Conservation (phyloP, 2,888 invertebrate genomes). For the Rhagophthalmus giganteus region DNA sequence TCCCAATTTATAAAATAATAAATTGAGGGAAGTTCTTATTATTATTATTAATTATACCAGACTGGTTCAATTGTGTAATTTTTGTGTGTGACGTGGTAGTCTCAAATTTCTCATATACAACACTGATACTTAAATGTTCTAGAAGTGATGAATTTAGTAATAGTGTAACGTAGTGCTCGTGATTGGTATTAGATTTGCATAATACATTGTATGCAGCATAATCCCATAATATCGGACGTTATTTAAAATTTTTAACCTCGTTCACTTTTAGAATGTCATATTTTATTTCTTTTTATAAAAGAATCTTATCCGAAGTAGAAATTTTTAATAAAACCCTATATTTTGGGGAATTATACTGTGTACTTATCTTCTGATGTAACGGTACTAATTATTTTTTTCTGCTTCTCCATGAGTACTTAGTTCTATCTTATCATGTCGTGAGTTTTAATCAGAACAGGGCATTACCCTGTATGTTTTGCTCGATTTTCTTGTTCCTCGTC, state of each 20-base stretch:
- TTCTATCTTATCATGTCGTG: not conserved
- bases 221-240: constrained; percentile 3
- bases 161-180: constrained; percentile 23
- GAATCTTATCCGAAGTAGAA: constrained; percentile 1
- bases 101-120: constrained; percentile 15
- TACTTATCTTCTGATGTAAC: constrained; percentile 16
- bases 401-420: constrained; percentile 13
- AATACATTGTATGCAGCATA: constrained; percentile 9
- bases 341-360: constrained; percentile 3
- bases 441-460: not conserved
- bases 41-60: constrained; percentile 8
- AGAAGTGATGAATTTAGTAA: constrained; percentile 22
- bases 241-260: constrained; percentile 7
- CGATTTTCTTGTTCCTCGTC: constrained; percentile 17
- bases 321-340: constrained; percentile 3
- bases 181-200: constrained; percentile 23
- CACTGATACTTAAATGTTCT: constrained; percentile 26
- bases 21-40: constrained; percentile 10
- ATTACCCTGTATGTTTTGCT: not conserved
- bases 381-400: constrained; percentile 24
- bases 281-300: constrained; percentile 3
- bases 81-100: constrained; percentile 11
- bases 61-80: constrained; percentile 10
- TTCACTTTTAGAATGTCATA: not conserved
- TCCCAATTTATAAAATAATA: constrained; percentile 14